phyloP scores from a whole-genome alignment of 2,797 vertebrate genomes.

The Anguilla obscura region DNA sequence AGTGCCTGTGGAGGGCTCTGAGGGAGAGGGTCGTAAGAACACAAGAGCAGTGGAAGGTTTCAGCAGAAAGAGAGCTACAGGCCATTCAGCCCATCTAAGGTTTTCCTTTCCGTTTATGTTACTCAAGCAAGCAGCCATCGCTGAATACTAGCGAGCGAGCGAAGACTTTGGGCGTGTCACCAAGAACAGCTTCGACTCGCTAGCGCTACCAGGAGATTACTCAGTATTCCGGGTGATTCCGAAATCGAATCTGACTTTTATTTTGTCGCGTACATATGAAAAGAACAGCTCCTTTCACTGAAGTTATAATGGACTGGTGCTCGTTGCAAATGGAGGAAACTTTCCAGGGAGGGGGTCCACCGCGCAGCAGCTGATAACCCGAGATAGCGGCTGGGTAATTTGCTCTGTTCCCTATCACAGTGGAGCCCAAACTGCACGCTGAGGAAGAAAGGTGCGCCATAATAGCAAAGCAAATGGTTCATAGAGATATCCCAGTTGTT shows the following conservation, averaged over 20 bases:
- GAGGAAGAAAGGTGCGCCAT: constrained; percentile 59
- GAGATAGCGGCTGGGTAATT: constrained; percentile 70
- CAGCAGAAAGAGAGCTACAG: background rate
- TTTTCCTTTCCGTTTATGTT: background rate
- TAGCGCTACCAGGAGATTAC: background rate
- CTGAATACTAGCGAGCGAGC: background rate
- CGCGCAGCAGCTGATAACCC: constrained; percentile 65
- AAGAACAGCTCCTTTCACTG: constrained; percentile 16
- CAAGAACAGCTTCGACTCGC: background rate
- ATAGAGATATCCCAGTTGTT: constrained; percentile 71
- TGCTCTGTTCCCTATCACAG: constrained; percentile 65
- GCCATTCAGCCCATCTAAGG: background rate
- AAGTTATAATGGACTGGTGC: constrained; percentile 36
- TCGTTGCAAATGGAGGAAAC: constrained; percentile 43
- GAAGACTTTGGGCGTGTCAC: background rate
- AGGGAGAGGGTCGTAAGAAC: background rate
- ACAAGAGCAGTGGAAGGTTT: background rate
- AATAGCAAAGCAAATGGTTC: constrained; percentile 68
- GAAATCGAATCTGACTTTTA: background rate
- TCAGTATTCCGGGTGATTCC: constrained; percentile 10
- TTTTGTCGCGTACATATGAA: background rate
- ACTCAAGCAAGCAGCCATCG: background rate
- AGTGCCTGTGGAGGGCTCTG: background rate
- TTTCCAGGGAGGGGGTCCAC: constrained; percentile 58
- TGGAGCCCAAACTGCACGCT: constrained; percentile 56